Evolutionary conservation across 2,797 vertebrate species (phyloP).

Genomic region (Oceanodroma leucorhoa): DNA sequence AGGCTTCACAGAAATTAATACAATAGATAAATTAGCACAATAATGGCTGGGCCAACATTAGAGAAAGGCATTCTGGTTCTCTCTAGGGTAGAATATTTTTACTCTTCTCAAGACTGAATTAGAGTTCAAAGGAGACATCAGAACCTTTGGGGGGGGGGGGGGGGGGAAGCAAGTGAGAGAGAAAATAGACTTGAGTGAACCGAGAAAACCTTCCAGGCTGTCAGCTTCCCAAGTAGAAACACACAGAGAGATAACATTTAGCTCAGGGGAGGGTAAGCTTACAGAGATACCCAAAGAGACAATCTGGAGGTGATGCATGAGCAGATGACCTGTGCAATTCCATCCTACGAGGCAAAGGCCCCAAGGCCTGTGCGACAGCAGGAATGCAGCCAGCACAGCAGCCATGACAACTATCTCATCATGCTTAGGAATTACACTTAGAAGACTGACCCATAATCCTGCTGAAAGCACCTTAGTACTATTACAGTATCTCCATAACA

Average conservation of each 20-base stretch:
- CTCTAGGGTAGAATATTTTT: not conserved
- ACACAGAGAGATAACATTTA: not conserved
- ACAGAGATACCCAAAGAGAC: not conserved
- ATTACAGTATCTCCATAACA: not conserved
- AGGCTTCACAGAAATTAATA: not conserved
- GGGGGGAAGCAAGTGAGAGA: not conserved
- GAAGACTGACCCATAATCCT: not conserved
- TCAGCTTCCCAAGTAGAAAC: not conserved
- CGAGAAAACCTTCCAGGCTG: not conserved
- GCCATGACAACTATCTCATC: not conserved
- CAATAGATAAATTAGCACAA: not conserved
- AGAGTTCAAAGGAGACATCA: not conserved
- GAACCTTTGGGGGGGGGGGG: not conserved
- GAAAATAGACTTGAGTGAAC: not conserved
- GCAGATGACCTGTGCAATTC: not conserved
- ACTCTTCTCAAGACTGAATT: not conserved
- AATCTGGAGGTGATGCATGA: not conserved
- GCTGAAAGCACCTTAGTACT: not conserved
- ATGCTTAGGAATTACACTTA: not conserved
- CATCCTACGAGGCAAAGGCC: not conserved
- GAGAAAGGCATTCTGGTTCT: not conserved
- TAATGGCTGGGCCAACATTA: not conserved
- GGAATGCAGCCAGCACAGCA: not conserved
- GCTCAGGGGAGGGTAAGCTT: not conserved
- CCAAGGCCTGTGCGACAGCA: not conserved